A percentile compares a stretch with the other conserved stretches of the same genome.
phyloP scores from a whole-genome alignment of 2,113 vertebrate genomes.

The Dermatemys mawii region DNA sequence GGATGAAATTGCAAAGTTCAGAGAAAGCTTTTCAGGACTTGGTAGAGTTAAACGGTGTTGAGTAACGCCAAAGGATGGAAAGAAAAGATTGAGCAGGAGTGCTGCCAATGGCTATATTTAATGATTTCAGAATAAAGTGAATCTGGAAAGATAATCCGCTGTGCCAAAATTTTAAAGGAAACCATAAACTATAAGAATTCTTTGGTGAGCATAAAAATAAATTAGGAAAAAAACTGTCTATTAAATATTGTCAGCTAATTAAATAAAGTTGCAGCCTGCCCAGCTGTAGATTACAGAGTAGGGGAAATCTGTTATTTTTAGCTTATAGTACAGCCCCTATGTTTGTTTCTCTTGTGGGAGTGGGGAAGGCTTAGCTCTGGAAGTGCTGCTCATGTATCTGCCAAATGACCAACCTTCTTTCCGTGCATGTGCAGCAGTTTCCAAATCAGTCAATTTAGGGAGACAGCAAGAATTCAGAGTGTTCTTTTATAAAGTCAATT shows the following conservation, averaged over 20 bases:
- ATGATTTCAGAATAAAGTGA: background rate
- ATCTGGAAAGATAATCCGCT: background rate
- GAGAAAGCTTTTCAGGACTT: background rate
- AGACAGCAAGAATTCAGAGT: background rate
- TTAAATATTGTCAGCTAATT: background rate
- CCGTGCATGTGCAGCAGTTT: background rate
- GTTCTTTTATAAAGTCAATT: background rate
- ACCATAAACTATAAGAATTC: background rate
- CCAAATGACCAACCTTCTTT: rapidly evolving
- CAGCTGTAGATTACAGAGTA: background rate
- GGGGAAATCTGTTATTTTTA: background rate
- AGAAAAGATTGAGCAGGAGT: background rate
- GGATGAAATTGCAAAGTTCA: background rate
- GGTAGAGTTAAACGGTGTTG: background rate
- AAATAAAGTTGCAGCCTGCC: background rate
- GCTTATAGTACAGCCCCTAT: rapidly evolving
- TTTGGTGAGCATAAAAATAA: background rate
- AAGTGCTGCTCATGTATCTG: background rate
- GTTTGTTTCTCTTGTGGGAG: background rate
- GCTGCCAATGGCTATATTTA: rapidly evolving
- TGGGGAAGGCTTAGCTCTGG: background rate
- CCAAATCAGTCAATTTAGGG: background rate
- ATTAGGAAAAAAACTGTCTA: background rate
- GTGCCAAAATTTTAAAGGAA: background rate
- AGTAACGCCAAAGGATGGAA: background rate